phyloP scores from a whole-genome alignment of 2,797 vertebrate genomes.

The Acanthurus leucopareius region DNA sequence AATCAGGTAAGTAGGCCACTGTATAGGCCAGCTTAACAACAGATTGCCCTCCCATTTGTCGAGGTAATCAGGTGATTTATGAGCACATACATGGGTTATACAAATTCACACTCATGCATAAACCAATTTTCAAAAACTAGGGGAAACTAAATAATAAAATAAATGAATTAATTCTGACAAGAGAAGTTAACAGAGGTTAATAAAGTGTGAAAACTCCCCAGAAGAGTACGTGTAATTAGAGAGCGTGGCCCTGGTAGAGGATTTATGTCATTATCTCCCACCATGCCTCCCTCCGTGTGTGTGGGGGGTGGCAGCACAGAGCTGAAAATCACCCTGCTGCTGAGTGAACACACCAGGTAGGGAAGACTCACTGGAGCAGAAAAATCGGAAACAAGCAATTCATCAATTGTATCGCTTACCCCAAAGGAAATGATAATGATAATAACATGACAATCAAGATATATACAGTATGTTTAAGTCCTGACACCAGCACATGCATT shows the following conservation, averaged over 20 bases:
- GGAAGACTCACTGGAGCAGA: neutral
- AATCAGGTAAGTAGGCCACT: constrained; percentile 62
- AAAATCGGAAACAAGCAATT: neutral
- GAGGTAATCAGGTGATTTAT: constrained; percentile 35
- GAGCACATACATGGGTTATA: constrained; percentile 1
- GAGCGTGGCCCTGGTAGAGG: constrained; percentile 42
- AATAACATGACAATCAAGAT: neutral
- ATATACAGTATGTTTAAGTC: neutral
- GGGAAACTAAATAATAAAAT: constrained; percentile 2
- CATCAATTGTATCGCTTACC: neutral
- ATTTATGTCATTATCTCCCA: constrained; percentile 68
- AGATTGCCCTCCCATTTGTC: constrained; percentile 27
- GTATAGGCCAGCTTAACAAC: constrained; percentile 34
- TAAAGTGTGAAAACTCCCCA: constrained; percentile 53
- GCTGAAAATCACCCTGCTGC: constrained; percentile 29
- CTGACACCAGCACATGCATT: neutral
- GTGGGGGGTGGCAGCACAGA: constrained; percentile 4
- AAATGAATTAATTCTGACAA: constrained; percentile 22
- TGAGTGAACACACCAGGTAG: constrained; percentile 25
- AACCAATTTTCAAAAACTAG: constrained; percentile 10
- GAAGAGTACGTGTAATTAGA: constrained; percentile 66
- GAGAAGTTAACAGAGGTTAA: constrained; percentile 56
- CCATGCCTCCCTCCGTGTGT: constrained; percentile 16
- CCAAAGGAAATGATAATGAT: constrained; percentile 10
- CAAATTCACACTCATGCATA: neutral